Percentiles rank a stretch among this genome's conserved stretches.
phyloP scores from a whole-genome alignment of 2,113 vertebrate species.

The Phyllopteryx taeniolatus region DNA sequence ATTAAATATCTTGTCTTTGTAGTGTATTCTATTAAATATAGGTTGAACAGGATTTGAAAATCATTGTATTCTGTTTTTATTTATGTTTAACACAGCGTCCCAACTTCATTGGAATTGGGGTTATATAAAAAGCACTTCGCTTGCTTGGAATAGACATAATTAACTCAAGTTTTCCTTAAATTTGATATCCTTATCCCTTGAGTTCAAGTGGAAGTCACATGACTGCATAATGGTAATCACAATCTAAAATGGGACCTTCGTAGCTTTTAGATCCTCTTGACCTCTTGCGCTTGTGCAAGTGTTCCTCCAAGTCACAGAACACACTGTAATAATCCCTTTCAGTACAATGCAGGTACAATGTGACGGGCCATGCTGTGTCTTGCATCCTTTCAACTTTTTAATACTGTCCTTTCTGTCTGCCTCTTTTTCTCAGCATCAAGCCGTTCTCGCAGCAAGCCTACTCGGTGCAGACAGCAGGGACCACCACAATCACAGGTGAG shows the following conservation, averaged over 20 bases:
- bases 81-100: no score
- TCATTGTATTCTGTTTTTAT: no score
- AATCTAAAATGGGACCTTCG: conserved; percentile 18
- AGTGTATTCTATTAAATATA: no score
- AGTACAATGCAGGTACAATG: conserved; percentile 24
- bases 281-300: conserved; percentile 23
- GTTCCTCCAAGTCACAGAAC: conserved; percentile 17
- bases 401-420: conserved; percentile 22
- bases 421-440: conserved; percentile 82
- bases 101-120: no score
- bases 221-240: conserved; percentile 23
- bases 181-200: not conserved
- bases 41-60: no score
- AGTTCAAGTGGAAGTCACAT: conserved; percentile 16
- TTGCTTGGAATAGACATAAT: not conserved
- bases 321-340: conserved; percentile 20
- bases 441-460: conserved; percentile 94
- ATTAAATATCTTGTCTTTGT: no score
- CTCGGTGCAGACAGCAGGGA: conserved; percentile 88
- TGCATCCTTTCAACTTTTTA: conserved; percentile 19
- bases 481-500: conserved; percentile 94
- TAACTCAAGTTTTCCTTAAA: not conserved
- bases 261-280: conserved; percentile 52
- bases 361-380: conserved; percentile 12
- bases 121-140: no score